Evolutionary conservation across 2,113 vertebrate species (phyloP), one percentile per base, ranked within the genome.

Genomic region (Egretta garzetta): DNA sequence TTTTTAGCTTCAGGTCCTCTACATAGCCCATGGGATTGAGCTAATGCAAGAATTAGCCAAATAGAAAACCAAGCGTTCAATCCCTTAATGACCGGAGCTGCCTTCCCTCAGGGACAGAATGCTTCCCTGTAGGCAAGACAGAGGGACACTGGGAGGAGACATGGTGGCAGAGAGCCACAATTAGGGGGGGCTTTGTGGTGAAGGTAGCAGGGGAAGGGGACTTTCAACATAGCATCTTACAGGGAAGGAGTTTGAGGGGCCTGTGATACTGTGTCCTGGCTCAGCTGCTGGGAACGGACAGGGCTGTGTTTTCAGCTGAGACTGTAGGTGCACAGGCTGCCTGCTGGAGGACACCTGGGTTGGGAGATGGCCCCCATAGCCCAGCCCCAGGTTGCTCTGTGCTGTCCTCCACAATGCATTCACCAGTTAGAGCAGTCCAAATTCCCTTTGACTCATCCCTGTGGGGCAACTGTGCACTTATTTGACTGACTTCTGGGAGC

Each of bases 1-100:
- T 73, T 91, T 83, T 53, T 93, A 96, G 94, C 96, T 95, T 77
- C 92, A 39, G 94, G 96, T 93, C 72, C 80, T 93, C 88, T 77
- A 22, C 76, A 52, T 12, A 50, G 94, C 91, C 86, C 90, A 67
- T 59, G 75, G 92, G 92, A 88, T 15, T 35, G 55, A 91, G 75
- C 64, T 88, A 80, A 96, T 59, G 50, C 90, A 86, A 88, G 88
- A 92, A 72, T 68, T 67, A 93, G 88, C 75, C 82, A 77, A 70
- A 94, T 5, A 91, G 60, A 80, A 93, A 93, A 9, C 50, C 60
- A 63, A 84, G 56, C 52, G 35, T 76, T 88, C 68, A 24, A 43
- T 64, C 86, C 67, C n/a, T 83, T 93, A 86, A 84, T 79, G 92
- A 92, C 90, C 68, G 80, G 72, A 93, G 72, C 88, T 93, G 92